Conservation (phyloP, 2,797 vertebrate genomes). For the Allobates femoralis region DNA sequence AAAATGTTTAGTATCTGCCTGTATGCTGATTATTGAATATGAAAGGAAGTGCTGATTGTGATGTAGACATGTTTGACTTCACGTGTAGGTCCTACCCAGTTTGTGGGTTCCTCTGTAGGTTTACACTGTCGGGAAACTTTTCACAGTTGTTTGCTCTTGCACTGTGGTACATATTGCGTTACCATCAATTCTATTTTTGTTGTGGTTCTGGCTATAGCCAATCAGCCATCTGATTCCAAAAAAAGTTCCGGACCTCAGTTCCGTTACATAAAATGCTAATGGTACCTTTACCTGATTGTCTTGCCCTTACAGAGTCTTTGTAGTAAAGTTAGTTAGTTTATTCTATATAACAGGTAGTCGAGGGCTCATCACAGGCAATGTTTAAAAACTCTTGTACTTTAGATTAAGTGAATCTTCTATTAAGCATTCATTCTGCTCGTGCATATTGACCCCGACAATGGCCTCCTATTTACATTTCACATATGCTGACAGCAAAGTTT, state of each 20-base stretch:
- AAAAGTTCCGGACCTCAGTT: too few relatives aligned
- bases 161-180: too few relatives aligned
- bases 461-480: conserved; percentile 50
- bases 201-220: background rate
- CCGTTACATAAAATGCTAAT: background rate
- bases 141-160: too few relatives aligned
- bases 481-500: conserved; percentile 58
- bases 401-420: conserved; percentile 75
- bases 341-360: background rate
- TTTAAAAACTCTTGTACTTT: conserved; percentile 33
- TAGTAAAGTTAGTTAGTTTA: background rate
- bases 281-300: background rate
- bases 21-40: too few relatives aligned
- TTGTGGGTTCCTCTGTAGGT: too few relatives aligned
- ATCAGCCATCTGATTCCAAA: background rate
- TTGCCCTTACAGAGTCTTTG: conserved; percentile 10
- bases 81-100: too few relatives aligned
- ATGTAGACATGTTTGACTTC: too few relatives aligned
- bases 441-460: conserved; percentile 48
- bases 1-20: too few relatives aligned
- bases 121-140: too few relatives aligned
- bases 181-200: too few relatives aligned
- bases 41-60: too few relatives aligned
- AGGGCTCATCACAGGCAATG: background rate
- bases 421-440: conserved; percentile 70